Conservation (phyloP, 2,113 vertebrate species). For the Montifringilla adamsi region DNA sequence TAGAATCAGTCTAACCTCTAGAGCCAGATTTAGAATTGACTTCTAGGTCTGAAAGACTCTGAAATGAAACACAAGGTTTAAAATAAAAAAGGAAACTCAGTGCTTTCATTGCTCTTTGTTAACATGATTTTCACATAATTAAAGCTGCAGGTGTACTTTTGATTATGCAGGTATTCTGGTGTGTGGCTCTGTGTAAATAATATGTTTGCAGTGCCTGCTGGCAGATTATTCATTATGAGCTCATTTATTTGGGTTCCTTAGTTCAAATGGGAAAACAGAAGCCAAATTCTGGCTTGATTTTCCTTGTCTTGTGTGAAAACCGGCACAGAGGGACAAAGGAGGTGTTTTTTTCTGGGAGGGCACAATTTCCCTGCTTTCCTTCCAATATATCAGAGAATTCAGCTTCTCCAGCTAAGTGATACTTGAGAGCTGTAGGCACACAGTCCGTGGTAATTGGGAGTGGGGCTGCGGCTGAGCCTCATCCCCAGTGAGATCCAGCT, state of each 20-base stretch:
- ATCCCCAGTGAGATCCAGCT: neutral
- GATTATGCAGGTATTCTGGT: constrained; percentile 20
- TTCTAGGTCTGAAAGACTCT: neutral
- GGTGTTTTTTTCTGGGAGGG: neutral
- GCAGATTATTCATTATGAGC: constrained; percentile 43
- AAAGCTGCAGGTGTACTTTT: constrained; percentile 39
- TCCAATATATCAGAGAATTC: neutral
- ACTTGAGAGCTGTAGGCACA: neutral
- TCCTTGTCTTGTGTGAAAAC: neutral
- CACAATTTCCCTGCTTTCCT: neutral
- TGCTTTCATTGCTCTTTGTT: neutral
- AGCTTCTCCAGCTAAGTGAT: neutral
- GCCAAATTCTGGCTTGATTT: neutral
- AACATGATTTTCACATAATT: constrained; percentile 6
- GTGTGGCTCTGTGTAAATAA: neutral
- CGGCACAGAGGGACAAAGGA: neutral
- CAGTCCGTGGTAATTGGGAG: neutral
- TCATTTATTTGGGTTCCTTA: constrained; percentile 54
- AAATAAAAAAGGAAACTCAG: neutral
- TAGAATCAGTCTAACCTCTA: neutral
- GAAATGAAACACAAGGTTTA: neutral
- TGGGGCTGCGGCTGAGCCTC: neutral
- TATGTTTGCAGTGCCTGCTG: neutral
- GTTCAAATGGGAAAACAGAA: neutral
- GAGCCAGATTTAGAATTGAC: neutral